phyloP scores from a whole-genome alignment of 2,888 invertebrate species.

The Andrena chrysosceles region DNA sequence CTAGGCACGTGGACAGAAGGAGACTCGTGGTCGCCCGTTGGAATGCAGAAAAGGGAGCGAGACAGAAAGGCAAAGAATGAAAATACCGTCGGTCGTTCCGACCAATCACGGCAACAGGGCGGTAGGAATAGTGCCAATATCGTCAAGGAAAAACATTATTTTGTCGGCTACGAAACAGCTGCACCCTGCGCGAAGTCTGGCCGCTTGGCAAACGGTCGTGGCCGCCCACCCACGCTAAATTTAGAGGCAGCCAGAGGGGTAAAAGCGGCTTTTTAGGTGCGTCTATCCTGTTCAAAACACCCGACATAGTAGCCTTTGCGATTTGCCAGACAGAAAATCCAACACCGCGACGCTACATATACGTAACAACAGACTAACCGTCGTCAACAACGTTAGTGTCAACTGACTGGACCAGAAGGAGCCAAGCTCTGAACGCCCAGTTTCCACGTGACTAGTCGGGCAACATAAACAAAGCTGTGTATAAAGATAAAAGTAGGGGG shows the following conservation, averaged over 20 bases:
- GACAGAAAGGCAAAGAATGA: conserved; percentile 27
- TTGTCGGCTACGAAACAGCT: conserved; percentile 74
- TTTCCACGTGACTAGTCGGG: conserved; percentile 5
- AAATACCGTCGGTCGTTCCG: conserved; percentile 32
- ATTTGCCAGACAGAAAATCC: conserved; percentile 44
- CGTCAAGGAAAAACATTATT: conserved; percentile 65
- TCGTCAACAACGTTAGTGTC: conserved; percentile 9
- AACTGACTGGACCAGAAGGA: conserved; percentile 6
- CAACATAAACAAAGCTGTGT: background rate
- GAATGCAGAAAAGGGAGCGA: conserved; percentile 33
- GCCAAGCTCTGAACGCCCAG: background rate
- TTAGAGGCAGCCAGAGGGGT: conserved; percentile 74
- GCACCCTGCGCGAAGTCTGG: conserved; percentile 74
- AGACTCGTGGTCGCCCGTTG: conserved; percentile 17
- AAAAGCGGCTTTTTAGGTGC: conserved; percentile 56
- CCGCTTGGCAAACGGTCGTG: conserved; percentile 76
- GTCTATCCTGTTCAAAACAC: conserved; percentile 48
- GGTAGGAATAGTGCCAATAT: conserved; percentile 53
- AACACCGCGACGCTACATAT: conserved; percentile 5
- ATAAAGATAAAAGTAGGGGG: background rate
- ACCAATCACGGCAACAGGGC: conserved; percentile 37
- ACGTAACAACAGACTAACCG: conserved; percentile 6
- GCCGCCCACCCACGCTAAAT: conserved; percentile 82
- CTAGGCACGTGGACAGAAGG: conserved; percentile 25
- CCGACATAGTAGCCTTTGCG: conserved; percentile 43